Evolutionary conservation across 1,140 invertebrate genomes (phyloP).

Genomic region (Panagrolaimus sp.): DNA sequence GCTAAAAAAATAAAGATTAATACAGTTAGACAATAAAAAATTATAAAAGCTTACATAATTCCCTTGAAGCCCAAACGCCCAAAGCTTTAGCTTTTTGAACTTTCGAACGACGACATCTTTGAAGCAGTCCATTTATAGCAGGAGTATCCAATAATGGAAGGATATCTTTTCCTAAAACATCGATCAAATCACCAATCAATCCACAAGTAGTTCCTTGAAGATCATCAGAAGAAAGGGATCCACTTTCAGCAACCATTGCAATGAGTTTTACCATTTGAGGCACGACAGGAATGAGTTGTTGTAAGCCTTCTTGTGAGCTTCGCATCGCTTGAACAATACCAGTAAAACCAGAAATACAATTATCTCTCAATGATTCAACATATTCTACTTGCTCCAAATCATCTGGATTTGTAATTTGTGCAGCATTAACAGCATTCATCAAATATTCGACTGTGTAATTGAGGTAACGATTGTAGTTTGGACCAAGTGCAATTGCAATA

Average conservation of each 20-base stretch:
- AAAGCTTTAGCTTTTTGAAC: not conserved
- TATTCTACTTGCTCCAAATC: slow-evolving; percentile 56
- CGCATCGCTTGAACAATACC: slow-evolving; percentile 52
- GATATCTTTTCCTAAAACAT: slow-evolving; percentile 38
- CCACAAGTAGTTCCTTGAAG: slow-evolving; percentile 29
- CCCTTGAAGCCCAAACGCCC: not conserved
- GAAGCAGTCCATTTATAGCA: not conserved
- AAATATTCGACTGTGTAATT: slow-evolving; percentile 39
- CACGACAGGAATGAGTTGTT: slow-evolving; percentile 26
- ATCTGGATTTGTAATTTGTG: slow-evolving; percentile 48
- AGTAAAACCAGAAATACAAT: slow-evolving; percentile 50
- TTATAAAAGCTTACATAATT: not conserved
- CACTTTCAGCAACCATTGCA: slow-evolving; percentile 27
- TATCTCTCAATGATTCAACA: slow-evolving; percentile 49
- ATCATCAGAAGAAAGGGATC: slow-evolving; percentile 30
- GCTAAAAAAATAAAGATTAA: too few species aligned
- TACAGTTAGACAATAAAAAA: too few species aligned
- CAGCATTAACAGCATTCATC: slow-evolving; percentile 48
- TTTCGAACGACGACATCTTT: slow-evolving; percentile 8
- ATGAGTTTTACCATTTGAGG: slow-evolving; percentile 35
- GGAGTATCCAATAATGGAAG: slow-evolving; percentile 25
- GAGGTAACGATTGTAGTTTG: slow-evolving; percentile 47
- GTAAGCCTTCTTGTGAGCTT: slow-evolving; percentile 17
- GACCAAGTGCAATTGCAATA: slow-evolving; percentile 55
- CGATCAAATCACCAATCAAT: slow-evolving; percentile 39